These are phyloP conservation scores for Sapajus apella DNA, from an alignment of 2,113 vertebrate species.

Conservation along the genomic window DNA sequence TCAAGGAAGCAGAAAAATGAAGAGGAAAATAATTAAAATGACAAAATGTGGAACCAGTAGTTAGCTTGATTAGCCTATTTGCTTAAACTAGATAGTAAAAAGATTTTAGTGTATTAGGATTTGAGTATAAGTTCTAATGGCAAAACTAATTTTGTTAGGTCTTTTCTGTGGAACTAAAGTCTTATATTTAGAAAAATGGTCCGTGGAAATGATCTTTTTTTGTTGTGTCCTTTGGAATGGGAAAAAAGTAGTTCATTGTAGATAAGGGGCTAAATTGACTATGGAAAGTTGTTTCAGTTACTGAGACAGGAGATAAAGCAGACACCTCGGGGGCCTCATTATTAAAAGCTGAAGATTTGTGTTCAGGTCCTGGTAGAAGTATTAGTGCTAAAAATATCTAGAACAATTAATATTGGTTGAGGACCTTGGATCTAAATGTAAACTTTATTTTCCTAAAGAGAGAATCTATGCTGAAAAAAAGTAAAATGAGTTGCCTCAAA, in stretches of 20 bases:
- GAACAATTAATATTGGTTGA: not conserved
- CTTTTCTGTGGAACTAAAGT: not conserved
- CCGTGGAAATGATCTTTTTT: not conserved
- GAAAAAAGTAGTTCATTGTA: not conserved
- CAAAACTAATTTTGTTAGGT: not conserved
- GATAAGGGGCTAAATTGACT: not conserved
- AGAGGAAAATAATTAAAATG: not conserved
- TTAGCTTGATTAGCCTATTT: not conserved
- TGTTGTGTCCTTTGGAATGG: not conserved
- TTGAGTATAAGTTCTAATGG: not conserved
- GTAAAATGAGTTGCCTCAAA: not conserved
- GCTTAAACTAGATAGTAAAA: not conserved
- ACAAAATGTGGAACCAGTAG: not conserved
- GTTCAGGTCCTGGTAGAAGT: not conserved
- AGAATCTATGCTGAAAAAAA: not conserved
- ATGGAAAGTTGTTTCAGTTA: not conserved
- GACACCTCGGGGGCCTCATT: not conserved
- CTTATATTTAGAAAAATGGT: not conserved
- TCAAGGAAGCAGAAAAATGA: not conserved
- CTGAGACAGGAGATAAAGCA: not conserved
- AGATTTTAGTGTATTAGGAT: not conserved
- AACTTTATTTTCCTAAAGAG: not conserved
- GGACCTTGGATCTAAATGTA: not conserved
- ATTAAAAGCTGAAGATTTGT: not conserved
- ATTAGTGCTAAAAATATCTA: not conserved